Evolutionary conservation across 2,113 vertebrate species (phyloP).

Genomic region (Sturnus vulgaris): DNA sequence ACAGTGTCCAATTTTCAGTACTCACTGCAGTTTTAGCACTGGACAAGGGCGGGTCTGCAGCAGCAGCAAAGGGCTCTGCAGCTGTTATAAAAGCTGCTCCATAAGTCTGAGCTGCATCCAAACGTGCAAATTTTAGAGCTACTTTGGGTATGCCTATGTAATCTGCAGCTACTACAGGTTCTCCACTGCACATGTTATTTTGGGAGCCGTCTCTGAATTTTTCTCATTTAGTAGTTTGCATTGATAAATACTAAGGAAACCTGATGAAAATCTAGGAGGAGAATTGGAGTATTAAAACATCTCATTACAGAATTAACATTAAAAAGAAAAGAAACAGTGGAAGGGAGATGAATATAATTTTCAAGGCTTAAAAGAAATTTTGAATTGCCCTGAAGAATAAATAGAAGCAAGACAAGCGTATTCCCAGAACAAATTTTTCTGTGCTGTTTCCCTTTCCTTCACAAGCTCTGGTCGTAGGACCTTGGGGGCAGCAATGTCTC

Average conservation of each 20-base stretch:
- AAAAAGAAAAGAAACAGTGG: background rate
- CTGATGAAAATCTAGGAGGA: background rate
- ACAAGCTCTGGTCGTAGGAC: background rate
- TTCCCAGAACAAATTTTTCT: background rate
- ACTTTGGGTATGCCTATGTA: background rate
- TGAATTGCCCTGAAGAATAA: background rate
- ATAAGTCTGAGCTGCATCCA: background rate
- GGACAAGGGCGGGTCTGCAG: background rate
- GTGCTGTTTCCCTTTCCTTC: background rate
- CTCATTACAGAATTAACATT: background rate
- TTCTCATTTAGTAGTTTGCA: background rate
- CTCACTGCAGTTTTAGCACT: background rate
- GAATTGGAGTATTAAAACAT: background rate
- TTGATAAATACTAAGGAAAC: background rate
- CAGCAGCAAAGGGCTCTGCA: background rate
- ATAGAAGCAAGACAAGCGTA: background rate
- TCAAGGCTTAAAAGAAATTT: background rate
- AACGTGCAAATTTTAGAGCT: background rate
- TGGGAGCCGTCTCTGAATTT: background rate
- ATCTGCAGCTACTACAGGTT: background rate
- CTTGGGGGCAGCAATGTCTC: background rate
- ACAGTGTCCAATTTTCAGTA: accelerated
- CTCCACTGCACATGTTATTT: background rate
- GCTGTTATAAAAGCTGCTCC: background rate
- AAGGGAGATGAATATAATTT: background rate